Evolutionary conservation across 2,113 vertebrate genomes (phyloP), one percentile per base, ranked within the genome.

Genomic region (Actenoides hombroni): DNA sequence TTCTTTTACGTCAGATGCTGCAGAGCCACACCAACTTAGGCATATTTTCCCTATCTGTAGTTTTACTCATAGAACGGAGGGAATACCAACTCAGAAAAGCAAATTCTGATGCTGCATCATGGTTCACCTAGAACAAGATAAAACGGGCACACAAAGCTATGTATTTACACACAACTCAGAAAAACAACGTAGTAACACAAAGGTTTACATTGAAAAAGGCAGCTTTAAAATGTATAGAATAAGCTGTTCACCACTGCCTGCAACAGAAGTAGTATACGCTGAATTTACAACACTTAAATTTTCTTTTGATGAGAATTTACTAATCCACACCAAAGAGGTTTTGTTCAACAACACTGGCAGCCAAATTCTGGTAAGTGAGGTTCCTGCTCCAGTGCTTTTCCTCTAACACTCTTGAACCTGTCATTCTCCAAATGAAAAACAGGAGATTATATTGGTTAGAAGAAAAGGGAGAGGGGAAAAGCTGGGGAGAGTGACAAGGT

Each of bases 351-450:
- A 56, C 19, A 90, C 35, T 33, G 26, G 40, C 35, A 90, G 63
- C 1, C 2, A 88, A 69, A 77, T 93, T 83, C 76, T 88, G 60
- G 2, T 61, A 84, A 73, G 77, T 59, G 54, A 80, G 33, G 85
- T 78, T 82, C 83, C 84, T 81, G 88, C 56, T 94, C 71, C 90
- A 83, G 15, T 82, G 69, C 57, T 79, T 88, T 94, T 92, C 76
- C 53, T 84, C 0, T 28, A 92, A 68, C 68, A 81, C 56, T 84
- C 64, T 9, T 75, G 80, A 81, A 96, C 56, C 65, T 90, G 81
- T 86, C 92, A 83, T 48, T 92, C 90, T 82, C 51, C 76, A 84
- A 94, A 92, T 64, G 64, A 92, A 96, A 95, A 90, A 92, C 29
- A 13, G 48, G 35, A 95, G 44, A 92, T 91, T 88, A 88, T 49